Base-by-base conservation (phyloP, 2,113 vertebrate genomes). In the Aleadryas rufinucha region DNA sequence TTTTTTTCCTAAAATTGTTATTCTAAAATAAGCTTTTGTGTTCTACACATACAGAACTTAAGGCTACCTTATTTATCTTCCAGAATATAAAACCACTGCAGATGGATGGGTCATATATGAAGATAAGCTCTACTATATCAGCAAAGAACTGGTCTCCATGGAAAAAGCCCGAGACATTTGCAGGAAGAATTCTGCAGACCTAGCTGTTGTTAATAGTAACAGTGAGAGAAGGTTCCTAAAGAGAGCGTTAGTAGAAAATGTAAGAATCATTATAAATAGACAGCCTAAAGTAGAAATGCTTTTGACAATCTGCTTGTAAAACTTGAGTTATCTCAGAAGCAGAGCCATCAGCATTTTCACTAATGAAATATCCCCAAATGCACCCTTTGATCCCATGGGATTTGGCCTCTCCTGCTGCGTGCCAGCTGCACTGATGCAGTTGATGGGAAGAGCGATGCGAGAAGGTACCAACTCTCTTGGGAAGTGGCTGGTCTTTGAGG, bases 71-170 rank as follows among this genome's bases (percentile, higher is more conserved):
- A 53, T 96, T 80, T 85, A 63, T 52, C 66, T 96, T 95, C 61
- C 95, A 99, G 99, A 76, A 42, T 98, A 96, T 93, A 97, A 98
- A 92, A 96, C 96, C 54, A 99, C 99, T 21, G 96, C 84, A 3
- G 99, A 99, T 84, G 99, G 99, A 78, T 99, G 99, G 99, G n/a
- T 98, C 16, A 95, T 98, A 79, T 98, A 98, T 91, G 98, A 98
- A 87, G 98, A 98, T 37, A 98, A 98, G 47, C 98, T 99, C 23
- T 99, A 99, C 93, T 99, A 98, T 70, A 91, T 99, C 68, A 99
- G 98, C 97, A 96, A 71, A 19, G 96, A 99, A 3, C 50, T 50
- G 11, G 70, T 97, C 9, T 83, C 98, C 16, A 99, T 99, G 99
- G 99, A 99, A 80, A 76, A 97, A 28, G 99, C 99, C 18, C 97